These are phyloP conservation scores for Spodoptera exigua DNA, from an alignment of 2,888 invertebrate genomes.

Conservation along the genomic window DNA sequence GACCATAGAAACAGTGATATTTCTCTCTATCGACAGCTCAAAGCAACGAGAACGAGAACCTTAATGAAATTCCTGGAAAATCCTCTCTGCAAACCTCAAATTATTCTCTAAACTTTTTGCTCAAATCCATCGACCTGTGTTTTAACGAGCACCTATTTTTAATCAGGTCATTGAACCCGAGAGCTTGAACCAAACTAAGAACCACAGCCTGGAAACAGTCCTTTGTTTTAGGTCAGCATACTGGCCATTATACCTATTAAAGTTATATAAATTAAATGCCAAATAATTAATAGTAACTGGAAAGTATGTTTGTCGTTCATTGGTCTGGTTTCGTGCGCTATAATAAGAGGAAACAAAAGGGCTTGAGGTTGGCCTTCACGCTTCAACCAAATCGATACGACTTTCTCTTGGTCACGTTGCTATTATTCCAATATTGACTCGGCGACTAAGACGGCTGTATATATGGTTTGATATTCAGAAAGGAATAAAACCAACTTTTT, in stretches of 20 bases:
- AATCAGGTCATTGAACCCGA: constrained; percentile 19
- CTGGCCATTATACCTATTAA: neutral
- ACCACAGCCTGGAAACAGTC: neutral
- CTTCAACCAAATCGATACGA: no score
- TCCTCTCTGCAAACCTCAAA: constrained; percentile 4
- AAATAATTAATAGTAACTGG: constrained; percentile 12
- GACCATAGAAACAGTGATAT: no score
- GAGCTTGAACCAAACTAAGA: neutral
- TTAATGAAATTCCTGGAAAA: no score
- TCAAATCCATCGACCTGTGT: constrained; percentile 1
- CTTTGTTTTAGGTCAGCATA: constrained; percentile 1
- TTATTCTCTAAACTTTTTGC: constrained; percentile 6
- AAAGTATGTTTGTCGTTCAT: constrained; percentile 16
- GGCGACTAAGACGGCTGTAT: no score
- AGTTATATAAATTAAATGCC: neutral
- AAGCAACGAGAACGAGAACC: no score
- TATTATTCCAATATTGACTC: no score
- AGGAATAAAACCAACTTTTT: no score
- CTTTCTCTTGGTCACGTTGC: no score
- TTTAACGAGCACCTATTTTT: constrained; percentile 13
- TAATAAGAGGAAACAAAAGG: neutral
- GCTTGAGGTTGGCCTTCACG: no score
- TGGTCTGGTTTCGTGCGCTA: constrained; percentile 10
- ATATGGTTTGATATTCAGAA: no score
- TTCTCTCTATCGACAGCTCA: no score